Conservation (phyloP, 2,797 vertebrate species). For the Bradypodion ventrale region DNA sequence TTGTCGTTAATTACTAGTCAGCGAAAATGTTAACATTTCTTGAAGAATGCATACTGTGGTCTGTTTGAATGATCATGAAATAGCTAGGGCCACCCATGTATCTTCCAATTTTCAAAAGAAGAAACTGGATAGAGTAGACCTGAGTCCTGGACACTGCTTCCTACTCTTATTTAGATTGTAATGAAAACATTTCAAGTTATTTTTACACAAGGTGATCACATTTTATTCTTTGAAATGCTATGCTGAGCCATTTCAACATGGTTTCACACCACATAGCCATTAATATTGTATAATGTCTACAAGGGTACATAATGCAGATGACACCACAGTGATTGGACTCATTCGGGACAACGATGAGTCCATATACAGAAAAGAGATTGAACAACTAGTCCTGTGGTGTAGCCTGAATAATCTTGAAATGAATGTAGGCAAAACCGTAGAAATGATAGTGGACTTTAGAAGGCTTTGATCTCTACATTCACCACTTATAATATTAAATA, state of each 20-base stretch:
- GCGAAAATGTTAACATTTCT: neutral
- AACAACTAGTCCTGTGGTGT: too few species aligned
- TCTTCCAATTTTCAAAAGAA: neutral
- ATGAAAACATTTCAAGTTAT: neutral
- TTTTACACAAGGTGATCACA: neutral
- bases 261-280: neutral
- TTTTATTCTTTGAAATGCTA: neutral
- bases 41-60: neutral
- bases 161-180: neutral
- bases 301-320: neutral
- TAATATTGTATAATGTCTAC: neutral
- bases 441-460: too few species aligned
- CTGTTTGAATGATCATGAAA: neutral
- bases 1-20: neutral
- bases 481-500: too few species aligned
- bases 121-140: neutral
- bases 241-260: neutral
- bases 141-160: neutral
- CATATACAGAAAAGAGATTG: too few species aligned
- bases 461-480: too few species aligned
- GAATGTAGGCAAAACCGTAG: too few species aligned
- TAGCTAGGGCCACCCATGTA: neutral
- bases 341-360: too few species aligned
- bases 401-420: too few species aligned
- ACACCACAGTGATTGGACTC: too few species aligned